Conservation (phyloP, 1,140 invertebrate species). For the Hycleus phaleratus region DNA sequence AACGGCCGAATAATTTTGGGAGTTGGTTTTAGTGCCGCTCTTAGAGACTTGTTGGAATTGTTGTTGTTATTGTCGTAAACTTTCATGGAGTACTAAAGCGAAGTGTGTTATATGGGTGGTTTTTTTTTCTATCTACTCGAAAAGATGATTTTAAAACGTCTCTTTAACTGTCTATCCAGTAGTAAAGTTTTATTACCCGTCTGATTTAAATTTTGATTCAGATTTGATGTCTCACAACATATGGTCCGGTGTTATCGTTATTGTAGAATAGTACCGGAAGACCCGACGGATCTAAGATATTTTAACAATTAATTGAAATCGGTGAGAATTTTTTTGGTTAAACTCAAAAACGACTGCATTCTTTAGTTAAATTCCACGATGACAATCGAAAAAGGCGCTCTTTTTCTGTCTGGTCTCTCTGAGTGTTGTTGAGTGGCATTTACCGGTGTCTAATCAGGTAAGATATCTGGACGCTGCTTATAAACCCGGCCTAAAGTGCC, state of each 20-base stretch:
- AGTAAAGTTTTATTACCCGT: constrained; percentile 20
- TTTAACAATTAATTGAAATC: no score
- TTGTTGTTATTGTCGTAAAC: constrained; percentile 28
- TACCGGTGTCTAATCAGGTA: constrained; percentile 30
- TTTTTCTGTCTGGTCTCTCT: constrained; percentile 7
- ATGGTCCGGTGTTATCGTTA: no score
- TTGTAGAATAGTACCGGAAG: no score
- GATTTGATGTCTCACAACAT: constrained; percentile 4
- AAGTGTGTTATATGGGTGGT: constrained; percentile 26
- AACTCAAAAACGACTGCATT: neutral
- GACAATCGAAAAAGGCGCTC: constrained; percentile 29
- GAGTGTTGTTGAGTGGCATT: constrained; percentile 24
- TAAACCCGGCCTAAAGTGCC: constrained; percentile 29
- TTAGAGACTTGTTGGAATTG: constrained; percentile 33
- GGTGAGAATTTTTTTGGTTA: no score
- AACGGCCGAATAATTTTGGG: neutral
- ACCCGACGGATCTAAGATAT: no score
- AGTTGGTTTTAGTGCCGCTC: constrained; percentile 14
- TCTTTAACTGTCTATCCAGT: constrained; percentile 23
- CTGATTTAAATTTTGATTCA: constrained; percentile 17
- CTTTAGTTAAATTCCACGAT: constrained; percentile 26
- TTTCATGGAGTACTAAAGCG: constrained; percentile 36
- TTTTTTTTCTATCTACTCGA: constrained; percentile 18
- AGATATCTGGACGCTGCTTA: constrained; percentile 24
- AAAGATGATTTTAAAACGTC: constrained; percentile 9